Evolutionary conservation across 2,888 invertebrate genomes (phyloP).

Genomic region (Rotaria magnacalcarata): DNA sequence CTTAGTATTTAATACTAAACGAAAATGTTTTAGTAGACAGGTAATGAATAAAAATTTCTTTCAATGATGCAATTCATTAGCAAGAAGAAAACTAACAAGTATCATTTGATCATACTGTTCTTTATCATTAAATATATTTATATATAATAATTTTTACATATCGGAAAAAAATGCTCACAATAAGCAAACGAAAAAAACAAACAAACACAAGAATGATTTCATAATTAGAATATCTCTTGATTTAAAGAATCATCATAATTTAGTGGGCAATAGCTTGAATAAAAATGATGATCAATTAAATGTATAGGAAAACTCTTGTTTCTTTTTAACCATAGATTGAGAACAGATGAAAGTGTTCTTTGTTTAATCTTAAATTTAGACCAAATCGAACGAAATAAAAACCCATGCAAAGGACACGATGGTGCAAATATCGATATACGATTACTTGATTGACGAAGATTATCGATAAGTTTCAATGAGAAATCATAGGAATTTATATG

Average conservation of each 20-base stretch:
- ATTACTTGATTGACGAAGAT: neutral
- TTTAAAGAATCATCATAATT: neutral
- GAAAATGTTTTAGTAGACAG: neutral
- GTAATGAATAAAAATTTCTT: neutral
- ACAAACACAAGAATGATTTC: neutral
- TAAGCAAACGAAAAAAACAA: neutral
- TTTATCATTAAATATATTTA: neutral
- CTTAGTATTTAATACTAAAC: neutral
- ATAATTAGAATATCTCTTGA: neutral
- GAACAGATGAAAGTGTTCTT: neutral
- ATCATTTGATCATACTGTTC: neutral
- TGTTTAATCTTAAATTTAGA: slow-evolving; percentile 36
- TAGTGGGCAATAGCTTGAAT: slow-evolving; percentile 8
- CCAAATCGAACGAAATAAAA: slow-evolving; percentile 30
- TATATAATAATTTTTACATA: neutral
- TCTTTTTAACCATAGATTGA: slow-evolving; percentile 1
- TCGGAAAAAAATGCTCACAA: neutral
- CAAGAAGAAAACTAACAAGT: neutral
- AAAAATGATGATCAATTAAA: neutral
- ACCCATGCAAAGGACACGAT: neutral
- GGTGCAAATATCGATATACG: slow-evolving; percentile 22
- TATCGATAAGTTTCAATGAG: slow-evolving; percentile 3
- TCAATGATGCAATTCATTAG: neutral
- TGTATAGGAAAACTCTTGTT: neutral
- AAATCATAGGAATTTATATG: slow-evolving; percentile 8